phyloP scores from a whole-genome alignment of 2,888 invertebrate genomes.

The Ditula angustiorana region DNA sequence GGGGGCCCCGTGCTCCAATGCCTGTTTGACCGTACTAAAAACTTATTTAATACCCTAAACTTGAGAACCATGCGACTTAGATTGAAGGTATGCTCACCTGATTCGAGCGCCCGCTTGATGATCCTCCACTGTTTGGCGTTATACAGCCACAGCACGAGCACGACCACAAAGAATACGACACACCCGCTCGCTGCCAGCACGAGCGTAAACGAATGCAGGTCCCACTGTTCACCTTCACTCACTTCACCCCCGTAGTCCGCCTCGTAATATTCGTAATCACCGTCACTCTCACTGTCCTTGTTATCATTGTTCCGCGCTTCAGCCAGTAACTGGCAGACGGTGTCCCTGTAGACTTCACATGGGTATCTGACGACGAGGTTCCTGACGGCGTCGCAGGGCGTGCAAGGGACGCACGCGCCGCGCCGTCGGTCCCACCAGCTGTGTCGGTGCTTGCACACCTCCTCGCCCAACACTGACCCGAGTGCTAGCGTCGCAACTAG shows the following conservation, averaged over 20 bases:
- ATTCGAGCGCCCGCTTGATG: constrained; percentile 91
- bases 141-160: constrained; percentile 90
- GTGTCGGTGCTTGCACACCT: constrained; percentile 81
- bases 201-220: constrained; percentile 90
- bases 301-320: constrained; percentile 69
- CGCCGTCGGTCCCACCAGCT: constrained; percentile 89
- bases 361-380: constrained; percentile 88
- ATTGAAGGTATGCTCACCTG: constrained; percentile 85
- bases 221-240: constrained; percentile 85
- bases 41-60: no score
- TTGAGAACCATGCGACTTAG: background rate
- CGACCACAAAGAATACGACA: constrained; percentile 91
- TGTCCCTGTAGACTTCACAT: constrained; percentile 91
- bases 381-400: constrained; percentile 86
- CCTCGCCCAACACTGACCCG: constrained; percentile 62
- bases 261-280: constrained; percentile 73
- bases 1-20: no score
- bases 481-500: constrained; percentile 74
- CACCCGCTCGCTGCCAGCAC: constrained; percentile 91
- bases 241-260: constrained; percentile 78
- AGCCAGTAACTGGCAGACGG: constrained; percentile 89
- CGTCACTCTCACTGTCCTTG: constrained; percentile 61
- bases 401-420: constrained; percentile 89
- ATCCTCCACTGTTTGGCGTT: constrained; percentile 93
- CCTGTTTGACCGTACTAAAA: no score